Base-by-base conservation (phyloP, 2,797 vertebrate genomes). In the Lophius americanus region DNA sequence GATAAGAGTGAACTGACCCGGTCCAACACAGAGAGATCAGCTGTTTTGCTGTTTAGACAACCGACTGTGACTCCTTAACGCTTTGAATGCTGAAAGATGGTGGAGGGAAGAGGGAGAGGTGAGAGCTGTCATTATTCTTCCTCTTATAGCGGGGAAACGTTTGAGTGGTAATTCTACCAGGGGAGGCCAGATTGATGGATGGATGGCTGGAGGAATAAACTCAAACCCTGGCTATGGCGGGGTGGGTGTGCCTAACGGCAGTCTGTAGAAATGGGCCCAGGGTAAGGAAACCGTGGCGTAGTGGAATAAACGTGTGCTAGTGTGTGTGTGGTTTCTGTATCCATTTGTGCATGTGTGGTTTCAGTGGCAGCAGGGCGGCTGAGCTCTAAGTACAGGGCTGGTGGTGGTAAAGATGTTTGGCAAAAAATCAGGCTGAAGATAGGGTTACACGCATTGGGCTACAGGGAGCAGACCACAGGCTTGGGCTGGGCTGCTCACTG, bases 351-450 rank as follows among this genome's bases (percentile, higher is more conserved):
- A 72, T 77, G 76, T 86, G 88, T 76, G 88, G 86, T 85, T 85
- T 88, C 70, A 79, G 85, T 78, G 84, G 89, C 88, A 91, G 85
- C 84, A 75, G 81, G 78, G 89, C 84, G 81, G 88, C 86, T 85
- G 79, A 87, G 74, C 83, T 67, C 88, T 89, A 91, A 92, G 87
- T 92, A 91, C 84, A 91, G 89, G 91, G 79, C 87, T 86, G 84
- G 87, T 88, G 83, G 85, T 82, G 90, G 88, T 88, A 46, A 89
- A 89, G 87, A 88, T 88, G 88, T 89, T 88, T 92, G 92, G 90
- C 91, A 90, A 33, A 6, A 58, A 68, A 53, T 86, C 86, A 82
- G 77, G 71, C 76, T 64, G 75, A 75, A 83, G 81, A 88, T 90
- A 82, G 87, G 78, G 87, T 92, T 92, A 90, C 91, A 91, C 69